These are phyloP conservation scores for Dioctria linearis DNA, from an alignment of 2,888 invertebrate genomes.

Conservation along the genomic window DNA sequence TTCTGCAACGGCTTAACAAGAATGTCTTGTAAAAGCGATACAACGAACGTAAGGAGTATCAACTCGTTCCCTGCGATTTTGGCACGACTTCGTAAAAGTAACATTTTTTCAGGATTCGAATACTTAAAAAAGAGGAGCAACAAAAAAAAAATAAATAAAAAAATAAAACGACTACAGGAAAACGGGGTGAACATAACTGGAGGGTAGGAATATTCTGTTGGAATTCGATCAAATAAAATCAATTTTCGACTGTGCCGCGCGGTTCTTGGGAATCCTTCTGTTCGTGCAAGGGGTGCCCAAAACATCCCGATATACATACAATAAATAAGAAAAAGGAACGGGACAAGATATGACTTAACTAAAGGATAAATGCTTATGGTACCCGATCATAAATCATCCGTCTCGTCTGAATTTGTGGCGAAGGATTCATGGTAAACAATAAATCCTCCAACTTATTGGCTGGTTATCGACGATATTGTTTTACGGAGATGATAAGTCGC, in stretches of 20 bases:
- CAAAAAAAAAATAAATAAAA: neutral
- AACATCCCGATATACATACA: conserved; percentile 7
- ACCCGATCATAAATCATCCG: conserved; percentile 55
- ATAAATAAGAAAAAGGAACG: conserved; percentile 19
- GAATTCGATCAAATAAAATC: conserved; percentile 54
- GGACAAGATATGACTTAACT: conserved; percentile 59
- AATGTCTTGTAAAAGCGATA: conserved; percentile 8
- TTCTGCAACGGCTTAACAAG: conserved; percentile 46
- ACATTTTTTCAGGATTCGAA: conserved; percentile 45
- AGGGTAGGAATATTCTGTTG: conserved; percentile 22
- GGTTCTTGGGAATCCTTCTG: conserved; percentile 10
- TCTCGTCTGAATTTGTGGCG: conserved; percentile 50
- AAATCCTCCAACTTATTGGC: conserved; percentile 52
- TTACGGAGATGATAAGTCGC: neutral
- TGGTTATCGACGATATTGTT: conserved; percentile 50
- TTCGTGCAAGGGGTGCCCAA: neutral
- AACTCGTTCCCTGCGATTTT: neutral
- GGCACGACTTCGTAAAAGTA: conserved; percentile 6
- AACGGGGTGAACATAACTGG: neutral
- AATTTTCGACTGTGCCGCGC: conserved; percentile 46
- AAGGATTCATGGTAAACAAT: conserved; percentile 53
- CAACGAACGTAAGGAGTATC: conserved; percentile 8
- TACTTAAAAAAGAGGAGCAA: conserved; percentile 1
- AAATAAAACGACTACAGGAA: neutral
- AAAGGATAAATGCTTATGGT: conserved; percentile 56